These are phyloP conservation scores for Oikopleura vanhoeffeni DNA, from an alignment of 23 tunicate species.

Conservation along the genomic window DNA sequence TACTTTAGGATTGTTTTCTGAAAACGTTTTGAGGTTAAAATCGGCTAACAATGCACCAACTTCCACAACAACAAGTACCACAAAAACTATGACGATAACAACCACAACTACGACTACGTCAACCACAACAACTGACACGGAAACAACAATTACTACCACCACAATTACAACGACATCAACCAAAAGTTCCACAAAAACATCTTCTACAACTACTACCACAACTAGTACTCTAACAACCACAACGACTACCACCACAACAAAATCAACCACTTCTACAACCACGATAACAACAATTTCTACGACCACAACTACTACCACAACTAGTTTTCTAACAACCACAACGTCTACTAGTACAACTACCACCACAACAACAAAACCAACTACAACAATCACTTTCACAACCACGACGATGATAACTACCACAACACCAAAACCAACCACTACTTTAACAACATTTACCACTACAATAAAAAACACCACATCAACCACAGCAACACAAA, in stretches of 20 bases:
- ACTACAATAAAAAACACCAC: neutral
- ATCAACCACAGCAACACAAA: neutral
- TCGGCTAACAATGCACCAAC: neutral
- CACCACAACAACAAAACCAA: neutral
- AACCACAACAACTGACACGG: neutral
- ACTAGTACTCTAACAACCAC: neutral
- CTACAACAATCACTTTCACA: neutral
- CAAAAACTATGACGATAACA: neutral
- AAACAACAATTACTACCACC: neutral
- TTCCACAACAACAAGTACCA: neutral
- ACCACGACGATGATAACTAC: neutral
- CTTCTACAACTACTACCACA: neutral
- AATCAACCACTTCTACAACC: neutral
- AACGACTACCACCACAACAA: neutral
- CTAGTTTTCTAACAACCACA: neutral
- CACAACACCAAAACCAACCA: neutral
- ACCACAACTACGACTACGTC: neutral
- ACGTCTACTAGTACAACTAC: neutral
- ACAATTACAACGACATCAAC: neutral
- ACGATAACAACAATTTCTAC: neutral
- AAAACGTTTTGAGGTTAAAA: neutral
- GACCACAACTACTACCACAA: constrained; percentile 14
- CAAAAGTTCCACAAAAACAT: neutral
- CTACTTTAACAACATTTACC: neutral
- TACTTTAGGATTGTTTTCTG: neutral